Evolutionary conservation across 2,888 invertebrate genomes (phyloP).

Genomic region (Sicus ferrugineus): DNA sequence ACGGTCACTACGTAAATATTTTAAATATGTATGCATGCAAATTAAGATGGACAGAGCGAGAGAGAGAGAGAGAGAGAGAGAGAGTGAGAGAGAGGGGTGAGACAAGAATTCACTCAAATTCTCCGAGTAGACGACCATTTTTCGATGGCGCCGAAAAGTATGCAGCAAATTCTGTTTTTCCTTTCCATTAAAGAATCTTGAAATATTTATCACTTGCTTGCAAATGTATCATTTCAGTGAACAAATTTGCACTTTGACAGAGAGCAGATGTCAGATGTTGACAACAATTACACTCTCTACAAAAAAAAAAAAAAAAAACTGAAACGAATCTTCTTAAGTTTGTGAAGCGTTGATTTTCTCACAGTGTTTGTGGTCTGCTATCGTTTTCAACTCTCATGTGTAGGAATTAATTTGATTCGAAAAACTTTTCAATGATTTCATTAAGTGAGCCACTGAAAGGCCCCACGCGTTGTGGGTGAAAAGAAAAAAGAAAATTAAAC

Average conservation of each 20-base stretch:
- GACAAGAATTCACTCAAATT: neutral
- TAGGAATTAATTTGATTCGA: neutral
- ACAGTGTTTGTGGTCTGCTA: neutral
- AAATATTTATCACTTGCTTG: too few relatives aligned
- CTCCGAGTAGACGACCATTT: neutral
- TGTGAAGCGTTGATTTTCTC: neutral
- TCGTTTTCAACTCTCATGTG: neutral
- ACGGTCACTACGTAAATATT: conserved; percentile 11
- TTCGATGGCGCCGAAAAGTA: conserved; percentile 4
- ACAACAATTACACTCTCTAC: neutral
- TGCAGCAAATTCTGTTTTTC: conserved; percentile 5
- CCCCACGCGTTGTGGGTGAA: conserved; percentile 16
- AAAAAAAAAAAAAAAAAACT: neutral
- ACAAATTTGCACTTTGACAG: neutral
- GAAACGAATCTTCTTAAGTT: neutral
- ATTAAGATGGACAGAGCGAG: neutral
- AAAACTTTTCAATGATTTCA: conserved; percentile 28
- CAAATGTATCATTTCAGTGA: too few relatives aligned
- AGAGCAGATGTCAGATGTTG: neutral
- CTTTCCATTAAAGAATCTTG: neutral
- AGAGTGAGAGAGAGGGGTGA: neutral
- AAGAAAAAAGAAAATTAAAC: neutral
- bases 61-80: too few relatives aligned
- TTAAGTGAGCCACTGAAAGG: conserved; percentile 23
- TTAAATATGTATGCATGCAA: conserved; percentile 31